Base-by-base conservation (phyloP, 2,113 vertebrate genomes). In the Eudyptes chrysolophus region DNA sequence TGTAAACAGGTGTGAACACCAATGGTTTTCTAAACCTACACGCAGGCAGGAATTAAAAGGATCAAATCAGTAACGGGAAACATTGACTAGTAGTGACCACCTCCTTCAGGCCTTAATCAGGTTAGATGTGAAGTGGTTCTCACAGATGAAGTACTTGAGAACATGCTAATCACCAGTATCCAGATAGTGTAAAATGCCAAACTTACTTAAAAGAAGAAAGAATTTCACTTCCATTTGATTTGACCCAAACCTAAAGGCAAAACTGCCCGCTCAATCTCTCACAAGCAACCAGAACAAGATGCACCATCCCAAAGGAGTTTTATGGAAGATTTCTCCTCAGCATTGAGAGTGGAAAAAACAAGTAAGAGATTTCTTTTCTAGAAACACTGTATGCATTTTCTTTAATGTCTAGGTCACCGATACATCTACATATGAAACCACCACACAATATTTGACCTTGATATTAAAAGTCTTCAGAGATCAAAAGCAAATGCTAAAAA, bases 391-490 rank as follows among this genome's bases (percentile, higher is more conserved):
- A 74, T 29, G 7, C 8, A 24, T 90, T 94, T 92, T 92, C 61
- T 90, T 88, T 61, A 87, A 87, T 70, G 20, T 54, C 29, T 66
- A 32, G 82, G 36, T 91, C 34, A 91, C 48, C 13, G 27, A 66
- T 81, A 72, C 4, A 54, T 78, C 72, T 65, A 57, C 32, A 29
- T 70, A 58, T 34, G 55, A 95, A 92, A 94, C 46, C 29, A 96
- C n/a, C 76, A 52, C 44, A 71, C 36, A 88, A 60, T 66, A 69
- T 95, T 97, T 97, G 89, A 82, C 92, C 90, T 94, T 87, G 93
- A 93, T 94, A 97, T 44, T 89, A 85, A 90, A 95, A 77, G 96
- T 87, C 83, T 93, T 96, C 80, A 92, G 92, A 96, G 92, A 97
- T 95, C 87, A 98, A 96, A 92, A 92, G 36, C 17, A 16, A 94